A percentile compares a stretch with the other conserved stretches of the same genome.
phyloP scores from a whole-genome alignment of 2,113 vertebrate genomes.

The Motacilla tschutschensis region DNA sequence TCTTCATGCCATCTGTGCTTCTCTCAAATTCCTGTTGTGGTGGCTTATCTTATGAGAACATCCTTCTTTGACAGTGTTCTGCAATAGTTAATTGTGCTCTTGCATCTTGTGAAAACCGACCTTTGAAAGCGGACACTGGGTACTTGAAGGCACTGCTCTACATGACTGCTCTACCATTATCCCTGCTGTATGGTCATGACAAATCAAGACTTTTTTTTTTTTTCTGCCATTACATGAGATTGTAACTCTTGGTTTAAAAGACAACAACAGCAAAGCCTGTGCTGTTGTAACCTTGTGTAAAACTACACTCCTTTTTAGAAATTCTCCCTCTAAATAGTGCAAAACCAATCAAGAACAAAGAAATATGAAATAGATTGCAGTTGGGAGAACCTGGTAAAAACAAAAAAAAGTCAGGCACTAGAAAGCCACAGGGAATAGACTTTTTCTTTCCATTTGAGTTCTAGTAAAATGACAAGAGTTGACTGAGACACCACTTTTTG shows the following conservation, averaged over 20 bases:
- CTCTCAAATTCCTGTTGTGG: neutral
- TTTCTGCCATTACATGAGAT: too few species aligned
- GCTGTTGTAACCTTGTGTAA: too few species aligned
- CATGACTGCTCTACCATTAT: neutral
- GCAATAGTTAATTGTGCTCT: neutral
- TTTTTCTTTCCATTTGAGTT: neutral
- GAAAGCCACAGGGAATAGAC: too few species aligned
- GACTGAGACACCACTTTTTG: neutral
- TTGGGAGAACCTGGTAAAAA: too few species aligned
- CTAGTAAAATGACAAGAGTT: neutral
- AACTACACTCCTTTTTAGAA: too few species aligned
- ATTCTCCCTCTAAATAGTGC: too few species aligned
- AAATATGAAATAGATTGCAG: too few species aligned
- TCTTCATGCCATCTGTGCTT: neutral
- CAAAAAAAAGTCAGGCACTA: too few species aligned
- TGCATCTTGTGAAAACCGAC: neutral
- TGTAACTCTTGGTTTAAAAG: too few species aligned
- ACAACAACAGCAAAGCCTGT: too few species aligned
- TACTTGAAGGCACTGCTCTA: neutral
- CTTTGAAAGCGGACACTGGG: neutral
- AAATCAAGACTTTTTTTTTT: neutral
- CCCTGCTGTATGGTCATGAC: neutral
- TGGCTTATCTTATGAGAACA: neutral
- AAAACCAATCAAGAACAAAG: too few species aligned
- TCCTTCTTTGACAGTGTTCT: neutral